Evolutionary conservation across 1,140 invertebrate species (phyloP).

Genomic region (Drosophila bifasciata): DNA sequence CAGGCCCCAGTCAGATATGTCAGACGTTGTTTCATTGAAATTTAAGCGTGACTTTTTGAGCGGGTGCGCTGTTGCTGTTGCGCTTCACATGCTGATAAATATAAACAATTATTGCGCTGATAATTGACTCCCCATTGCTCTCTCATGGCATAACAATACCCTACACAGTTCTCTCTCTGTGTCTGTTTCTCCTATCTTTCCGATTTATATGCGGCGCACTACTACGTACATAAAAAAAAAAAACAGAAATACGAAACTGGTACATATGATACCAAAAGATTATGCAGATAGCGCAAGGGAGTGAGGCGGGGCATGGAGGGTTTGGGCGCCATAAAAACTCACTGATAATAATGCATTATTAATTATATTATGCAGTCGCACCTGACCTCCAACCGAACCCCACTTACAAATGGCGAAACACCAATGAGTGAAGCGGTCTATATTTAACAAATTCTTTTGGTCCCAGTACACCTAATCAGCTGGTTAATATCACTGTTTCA

Average conservation of each 20-base stretch:
- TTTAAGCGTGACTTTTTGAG: constrained; percentile 68
- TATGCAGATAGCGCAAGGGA: constrained; percentile 28
- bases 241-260: constrained; percentile 9
- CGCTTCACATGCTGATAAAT: constrained; percentile 62
- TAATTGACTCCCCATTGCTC: constrained; percentile 57
- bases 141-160: constrained; percentile 46
- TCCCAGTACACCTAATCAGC: constrained; percentile 47
- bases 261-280: constrained; percentile 23
- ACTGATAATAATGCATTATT: constrained; percentile 40
- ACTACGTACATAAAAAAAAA: constrained; percentile 21
- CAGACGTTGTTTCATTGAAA: constrained; percentile 59
- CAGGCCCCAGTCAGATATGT: constrained; percentile 14
- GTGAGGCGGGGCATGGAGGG: neutral
- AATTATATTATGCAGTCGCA: constrained; percentile 27
- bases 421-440: constrained; percentile 25
- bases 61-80: constrained; percentile 41
- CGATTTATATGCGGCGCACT: constrained; percentile 36
- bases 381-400: constrained; percentile 23
- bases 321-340: constrained; percentile 7
- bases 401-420: constrained; percentile 8
- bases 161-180: neutral
- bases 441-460: constrained; percentile 34
- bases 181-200: neutral
- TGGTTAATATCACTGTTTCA: constrained; percentile 37
- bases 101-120: constrained; percentile 76